A percentile compares a stretch with the other conserved stretches of the same genome.
phyloP scores from a whole-genome alignment of 2,113 vertebrate species.

The Otis tarda region DNA sequence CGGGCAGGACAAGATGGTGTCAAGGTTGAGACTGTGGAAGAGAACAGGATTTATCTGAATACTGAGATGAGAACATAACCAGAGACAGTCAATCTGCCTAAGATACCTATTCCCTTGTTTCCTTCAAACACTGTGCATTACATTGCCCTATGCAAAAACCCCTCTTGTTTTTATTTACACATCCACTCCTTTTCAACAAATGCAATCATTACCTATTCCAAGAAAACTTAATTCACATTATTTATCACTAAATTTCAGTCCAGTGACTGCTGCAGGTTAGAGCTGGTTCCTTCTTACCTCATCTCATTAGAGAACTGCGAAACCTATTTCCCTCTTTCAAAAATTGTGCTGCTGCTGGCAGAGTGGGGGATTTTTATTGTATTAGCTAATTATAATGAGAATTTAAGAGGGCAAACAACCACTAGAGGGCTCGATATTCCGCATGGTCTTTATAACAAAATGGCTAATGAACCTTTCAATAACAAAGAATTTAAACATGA shows the following conservation, averaged over 20 bases:
- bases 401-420: background rate
- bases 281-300: background rate
- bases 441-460: background rate
- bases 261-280: background rate
- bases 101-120: background rate
- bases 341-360: background rate
- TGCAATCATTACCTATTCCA: background rate
- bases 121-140: background rate
- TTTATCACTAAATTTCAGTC: background rate
- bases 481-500: background rate
- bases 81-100: background rate
- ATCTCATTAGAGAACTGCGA: background rate
- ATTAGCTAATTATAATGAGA: background rate
- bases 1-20: background rate
- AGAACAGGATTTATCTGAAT: background rate
- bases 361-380: background rate
- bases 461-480: background rate
- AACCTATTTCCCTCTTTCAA: background rate
- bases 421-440: conserved; percentile 30
- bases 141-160: background rate
- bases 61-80: background rate
- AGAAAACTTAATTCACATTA: background rate
- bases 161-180: background rate
- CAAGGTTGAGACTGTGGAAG: background rate
- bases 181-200: background rate